These are phyloP conservation scores for Tolypeutes matacus DNA, from an alignment of 2,797 vertebrate genomes.

Conservation along the genomic window DNA sequence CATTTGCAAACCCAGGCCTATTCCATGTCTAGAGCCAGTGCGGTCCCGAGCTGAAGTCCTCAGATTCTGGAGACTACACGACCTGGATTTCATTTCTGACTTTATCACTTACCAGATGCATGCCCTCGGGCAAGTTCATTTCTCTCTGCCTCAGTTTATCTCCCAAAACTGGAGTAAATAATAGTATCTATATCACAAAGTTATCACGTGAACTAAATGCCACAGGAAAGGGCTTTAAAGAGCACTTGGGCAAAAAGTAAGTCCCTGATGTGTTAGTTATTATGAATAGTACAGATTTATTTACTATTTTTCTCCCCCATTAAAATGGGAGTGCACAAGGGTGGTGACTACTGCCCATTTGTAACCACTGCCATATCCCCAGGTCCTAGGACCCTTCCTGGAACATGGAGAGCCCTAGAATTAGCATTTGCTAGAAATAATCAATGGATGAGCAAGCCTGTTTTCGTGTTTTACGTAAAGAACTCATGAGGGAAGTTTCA, in stretches of 20 bases:
- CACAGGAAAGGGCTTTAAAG: neutral
- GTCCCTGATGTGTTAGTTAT: too few relatives aligned
- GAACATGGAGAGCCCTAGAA: too few relatives aligned
- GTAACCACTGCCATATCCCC: neutral
- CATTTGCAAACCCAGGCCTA: rapidly evolving
- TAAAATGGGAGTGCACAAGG: neutral
- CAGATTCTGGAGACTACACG: neutral
- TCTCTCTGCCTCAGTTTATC: neutral
- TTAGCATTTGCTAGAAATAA: neutral
- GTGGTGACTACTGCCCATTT: rapidly evolving
- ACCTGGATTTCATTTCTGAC: neutral
- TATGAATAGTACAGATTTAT: neutral
- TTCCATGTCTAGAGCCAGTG: rapidly evolving
- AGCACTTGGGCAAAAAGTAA: neutral
- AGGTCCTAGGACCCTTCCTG: neutral
- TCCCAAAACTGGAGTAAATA: neutral
- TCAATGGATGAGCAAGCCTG: neutral
- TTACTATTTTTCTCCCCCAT: neutral
- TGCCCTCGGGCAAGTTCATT: neutral
- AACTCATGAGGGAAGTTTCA: neutral
- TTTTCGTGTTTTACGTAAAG: neutral
- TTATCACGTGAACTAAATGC: neutral
- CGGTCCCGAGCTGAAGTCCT: too few relatives aligned
- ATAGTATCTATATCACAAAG: neutral
- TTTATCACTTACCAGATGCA: neutral